Percentiles rank a stretch among this genome's conserved stretches.
Conservation (phyloP, 1,140 invertebrate genomes). For the Acromyrmex echinatior region DNA sequence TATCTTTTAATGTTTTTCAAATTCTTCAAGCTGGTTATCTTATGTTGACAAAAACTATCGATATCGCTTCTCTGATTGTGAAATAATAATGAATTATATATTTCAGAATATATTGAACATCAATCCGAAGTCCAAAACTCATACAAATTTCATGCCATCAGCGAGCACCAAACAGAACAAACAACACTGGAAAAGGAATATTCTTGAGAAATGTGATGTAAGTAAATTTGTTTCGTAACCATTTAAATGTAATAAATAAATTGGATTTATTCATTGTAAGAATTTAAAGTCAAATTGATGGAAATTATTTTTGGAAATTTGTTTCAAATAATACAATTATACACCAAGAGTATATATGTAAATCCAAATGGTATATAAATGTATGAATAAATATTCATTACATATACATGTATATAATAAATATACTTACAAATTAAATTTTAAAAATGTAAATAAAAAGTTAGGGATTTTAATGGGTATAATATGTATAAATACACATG, state of each 20-base stretch:
- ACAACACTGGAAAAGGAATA: slow-evolving; percentile 97
- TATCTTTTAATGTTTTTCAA: not conserved
- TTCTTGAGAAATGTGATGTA: slow-evolving; percentile 94
- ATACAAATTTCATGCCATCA: slow-evolving; percentile 93
- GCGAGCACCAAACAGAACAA: slow-evolving; percentile 95
- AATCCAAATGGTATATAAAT: too few species aligned
- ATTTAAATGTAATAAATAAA: not conserved
- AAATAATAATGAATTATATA: not conserved
- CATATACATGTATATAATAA: too few species aligned
- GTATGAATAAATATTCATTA: too few species aligned
- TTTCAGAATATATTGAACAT: slow-evolving; percentile 93
- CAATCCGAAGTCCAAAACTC: slow-evolving; percentile 93
- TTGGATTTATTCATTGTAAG: not conserved
- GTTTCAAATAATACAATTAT: not conserved
- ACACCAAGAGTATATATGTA: not conserved
- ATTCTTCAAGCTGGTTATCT: not conserved
- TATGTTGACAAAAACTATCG: not conserved
- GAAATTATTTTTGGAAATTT: not conserved
- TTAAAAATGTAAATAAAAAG: too few species aligned
- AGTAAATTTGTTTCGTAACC: slow-evolving; percentile 78
- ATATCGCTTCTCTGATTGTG: not conserved
- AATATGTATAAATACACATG: too few species aligned
- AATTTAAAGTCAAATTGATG: not conserved
- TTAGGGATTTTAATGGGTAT: too few species aligned
- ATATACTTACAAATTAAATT: too few species aligned